Evolutionary conservation across 1,140 invertebrate species (phyloP), one percentile per base, ranked within the genome.

Genomic region (Argopecten irradians): DNA sequence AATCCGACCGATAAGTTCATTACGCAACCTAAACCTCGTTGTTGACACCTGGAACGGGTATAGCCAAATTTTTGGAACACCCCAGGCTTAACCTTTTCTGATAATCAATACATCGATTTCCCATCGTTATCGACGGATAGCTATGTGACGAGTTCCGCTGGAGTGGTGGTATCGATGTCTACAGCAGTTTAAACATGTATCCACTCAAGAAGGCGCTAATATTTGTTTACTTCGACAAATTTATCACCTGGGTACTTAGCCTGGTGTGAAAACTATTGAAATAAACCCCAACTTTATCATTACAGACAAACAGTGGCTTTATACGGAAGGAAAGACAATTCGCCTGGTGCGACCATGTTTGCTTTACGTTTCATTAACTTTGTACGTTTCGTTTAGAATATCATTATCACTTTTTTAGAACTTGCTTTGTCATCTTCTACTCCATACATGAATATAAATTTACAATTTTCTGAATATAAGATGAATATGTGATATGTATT

Each of bases 131-230:
- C 55, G 55, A 71, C 22, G 28, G 55, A 0, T 71, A 71, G n/a
- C 55, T 28, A n/a, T 16, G 55, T 5, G 22, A 71, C 55, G 55
- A 71, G 55, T 28, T 71, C n/a, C 55, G 55, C 55, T 71, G 55
- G 22, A 71, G 55, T 71, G 55, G 22, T n/a, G 5, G 7, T 71
- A 71, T 71, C 55, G 55, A 71, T 71, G 55, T 71, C 55, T n/a
- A 71, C 55, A 11, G 55, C 55, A 71, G 55, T 71, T 71, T 71
- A 71, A 71, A 71, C 55, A 71, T 71, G 55, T 71, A 71, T 71
- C 55, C 55, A 71, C 55, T 71, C n/a, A 16, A 71, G 55, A n/a
- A 71, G 55, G 55, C 28, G 55, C 55, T 71, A 71, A 71, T 71
- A 71, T 71, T 71, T 71, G 55, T 71, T 71, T 71, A 71, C 55